These are phyloP conservation scores for Camponotus fellah DNA, from an alignment of 2,888 invertebrate species.

Conservation along the genomic window DNA sequence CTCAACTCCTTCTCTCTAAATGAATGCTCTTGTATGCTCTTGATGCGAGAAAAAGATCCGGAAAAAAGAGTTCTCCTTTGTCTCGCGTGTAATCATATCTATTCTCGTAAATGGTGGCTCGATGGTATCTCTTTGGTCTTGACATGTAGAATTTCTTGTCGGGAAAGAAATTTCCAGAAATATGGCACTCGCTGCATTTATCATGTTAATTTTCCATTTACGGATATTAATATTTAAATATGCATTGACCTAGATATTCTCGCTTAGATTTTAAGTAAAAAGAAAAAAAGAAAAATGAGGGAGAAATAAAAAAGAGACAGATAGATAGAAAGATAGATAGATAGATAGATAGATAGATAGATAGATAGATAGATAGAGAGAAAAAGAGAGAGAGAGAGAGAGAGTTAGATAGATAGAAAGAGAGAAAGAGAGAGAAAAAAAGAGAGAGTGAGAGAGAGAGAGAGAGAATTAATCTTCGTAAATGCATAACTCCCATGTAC, in stretches of 20 bases:
- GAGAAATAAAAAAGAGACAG: not conserved
- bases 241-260: not conserved
- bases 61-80: not conserved
- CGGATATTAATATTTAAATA: not conserved
- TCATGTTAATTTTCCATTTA: not conserved
- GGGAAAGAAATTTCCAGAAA: conserved; percentile 3
- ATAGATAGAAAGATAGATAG: no score
- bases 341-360: no score
- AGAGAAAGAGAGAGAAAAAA: no score
- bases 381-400: not conserved
- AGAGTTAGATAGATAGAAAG: no score
- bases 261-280: not conserved
- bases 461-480: not conserved
- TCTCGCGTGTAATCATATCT: not conserved
- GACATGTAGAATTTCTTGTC: not conserved
- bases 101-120: not conserved
- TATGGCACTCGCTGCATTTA: not conserved
- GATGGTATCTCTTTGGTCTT: not conserved
- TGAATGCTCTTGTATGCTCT: not conserved
- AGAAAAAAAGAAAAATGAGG: no score
- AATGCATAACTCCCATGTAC: not conserved
- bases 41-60: not conserved
- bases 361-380: no score
- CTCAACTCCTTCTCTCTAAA: not conserved
- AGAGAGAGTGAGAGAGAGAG: not conserved